Base-by-base conservation (phyloP, 2,888 invertebrate species). In the Drosophila setosimentum region DNA sequence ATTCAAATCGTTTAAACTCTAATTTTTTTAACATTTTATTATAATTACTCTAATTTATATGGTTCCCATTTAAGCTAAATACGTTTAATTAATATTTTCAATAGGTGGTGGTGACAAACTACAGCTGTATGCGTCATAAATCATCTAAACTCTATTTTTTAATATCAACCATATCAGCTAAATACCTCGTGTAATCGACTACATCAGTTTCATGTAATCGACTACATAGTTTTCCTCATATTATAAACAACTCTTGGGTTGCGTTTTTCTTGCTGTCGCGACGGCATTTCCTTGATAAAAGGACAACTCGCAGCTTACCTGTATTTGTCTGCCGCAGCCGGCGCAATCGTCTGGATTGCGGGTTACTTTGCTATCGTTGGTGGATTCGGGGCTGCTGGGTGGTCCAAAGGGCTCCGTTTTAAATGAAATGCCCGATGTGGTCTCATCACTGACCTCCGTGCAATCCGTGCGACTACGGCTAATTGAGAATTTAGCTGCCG, bases 321-420 rank as follows among this genome's bases (percentile, higher is more conserved):
- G 95, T 93, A 98, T 98, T 85, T 96, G 95, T 68, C 95, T 94
- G 18, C 98, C 97, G 93, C 98, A 98, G 58, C 98, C 98, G 62
- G 98, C 98, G 93, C 98, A 98, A 82, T 93, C 93, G 63, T 93
- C 93, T 50, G 92, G 90, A 73, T 89, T 91, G 78, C 91, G 90
- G 65, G 90, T 85, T 68, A 91, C 59, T 84, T 91, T 91, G 64
- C 91, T 89, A 83, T 93, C 93, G 78, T 91, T 92, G 71, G 92
- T 91, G 60, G 93, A 93, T 65, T 93, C 93, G 60, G 93, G 93
- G 83, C 93, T 93, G 80, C 93, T 93, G 68, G 93, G 93, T 55
- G 93, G 92, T 68, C 92, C 92, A 67, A 90, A 92, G 30, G 93
- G 93, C 83, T 93, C 93, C 51, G 93, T 92, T 88, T 93, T 93